Evolutionary conservation across 2,888 invertebrate species (phyloP).

Genomic region (Onchidella celtica): DNA sequence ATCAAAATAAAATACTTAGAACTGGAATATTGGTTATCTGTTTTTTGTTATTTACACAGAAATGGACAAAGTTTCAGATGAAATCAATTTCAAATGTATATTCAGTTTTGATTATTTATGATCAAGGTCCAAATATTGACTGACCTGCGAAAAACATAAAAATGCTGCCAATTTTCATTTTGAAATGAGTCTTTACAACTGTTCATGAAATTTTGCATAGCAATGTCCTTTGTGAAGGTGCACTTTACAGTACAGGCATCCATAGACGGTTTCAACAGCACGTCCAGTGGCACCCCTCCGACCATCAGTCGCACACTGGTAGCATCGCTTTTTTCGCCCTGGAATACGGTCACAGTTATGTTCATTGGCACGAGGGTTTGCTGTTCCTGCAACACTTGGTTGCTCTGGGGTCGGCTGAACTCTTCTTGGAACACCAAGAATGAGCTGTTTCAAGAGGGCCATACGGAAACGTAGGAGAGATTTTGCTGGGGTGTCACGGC

Average conservation of each 20-base stretch:
- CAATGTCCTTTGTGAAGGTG: conserved; percentile 32
- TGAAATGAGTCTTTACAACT: too few relatives aligned
- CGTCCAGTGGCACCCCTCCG: background rate
- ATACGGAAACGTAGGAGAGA: background rate
- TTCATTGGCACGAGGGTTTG: background rate
- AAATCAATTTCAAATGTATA: too few relatives aligned
- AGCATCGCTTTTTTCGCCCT: conserved; percentile 15
- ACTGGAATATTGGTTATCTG: too few relatives aligned
- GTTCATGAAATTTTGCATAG: conserved; percentile 29
- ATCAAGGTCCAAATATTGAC: too few relatives aligned
- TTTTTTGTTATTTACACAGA: too few relatives aligned
- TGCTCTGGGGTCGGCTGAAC: too few relatives aligned
- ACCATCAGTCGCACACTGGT: background rate
- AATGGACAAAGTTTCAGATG: too few relatives aligned
- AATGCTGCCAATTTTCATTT: too few relatives aligned
- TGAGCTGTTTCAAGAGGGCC: background rate
- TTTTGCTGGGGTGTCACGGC: background rate
- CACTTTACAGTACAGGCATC: conserved; percentile 29
- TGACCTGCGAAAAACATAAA: too few relatives aligned
- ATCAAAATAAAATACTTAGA: too few relatives aligned
- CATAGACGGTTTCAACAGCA: conserved; percentile 28
- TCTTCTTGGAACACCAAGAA: background rate
- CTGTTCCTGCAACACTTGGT: background rate
- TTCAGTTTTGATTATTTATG: too few relatives aligned
- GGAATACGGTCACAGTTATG: background rate